A percentile compares a stretch with the other conserved stretches of the same genome.
Evolutionary conservation across 37 sponge, comb jelly and placozoan species (phyloP).

Genomic region (Dysidea cf. avara): DNA sequence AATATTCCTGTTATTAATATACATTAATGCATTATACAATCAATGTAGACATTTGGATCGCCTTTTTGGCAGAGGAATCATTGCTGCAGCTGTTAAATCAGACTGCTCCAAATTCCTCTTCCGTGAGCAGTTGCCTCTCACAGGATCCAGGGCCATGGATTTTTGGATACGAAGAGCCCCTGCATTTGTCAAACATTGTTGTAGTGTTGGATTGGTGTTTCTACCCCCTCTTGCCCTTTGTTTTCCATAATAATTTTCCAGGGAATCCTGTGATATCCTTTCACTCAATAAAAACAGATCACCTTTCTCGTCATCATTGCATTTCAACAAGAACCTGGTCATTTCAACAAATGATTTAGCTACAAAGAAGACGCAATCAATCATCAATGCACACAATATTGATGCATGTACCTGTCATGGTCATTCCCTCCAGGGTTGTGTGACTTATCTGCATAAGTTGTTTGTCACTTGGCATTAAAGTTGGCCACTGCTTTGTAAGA

Average conservation of each 20-base stretch:
- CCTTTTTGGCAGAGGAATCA: no score
- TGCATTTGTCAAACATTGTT: slow-evolving; percentile 17
- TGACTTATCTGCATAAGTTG: slow-evolving; percentile 19
- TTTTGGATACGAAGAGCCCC: slow-evolving; percentile 1
- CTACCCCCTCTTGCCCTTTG: slow-evolving; percentile 16
- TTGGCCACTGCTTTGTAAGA: neutral
- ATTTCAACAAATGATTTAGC: slow-evolving; percentile 2
- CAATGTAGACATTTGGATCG: no score
- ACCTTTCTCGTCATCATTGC: neutral
- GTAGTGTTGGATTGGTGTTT: slow-evolving; percentile 13
- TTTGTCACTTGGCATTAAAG: slow-evolving; percentile 2
- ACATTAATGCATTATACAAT: no score
- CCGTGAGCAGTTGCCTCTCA: slow-evolving; percentile 6
- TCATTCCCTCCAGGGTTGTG: slow-evolving; percentile 4
- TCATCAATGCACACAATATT: no score
- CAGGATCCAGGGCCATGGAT: slow-evolving; percentile 7
- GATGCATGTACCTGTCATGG: slow-evolving; percentile 11
- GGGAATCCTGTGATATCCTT: slow-evolving; percentile 12
- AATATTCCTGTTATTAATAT: no score
- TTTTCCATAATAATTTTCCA: slow-evolving; percentile 27
- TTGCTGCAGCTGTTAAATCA: no score
- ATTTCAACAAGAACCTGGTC: neutral
- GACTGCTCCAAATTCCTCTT: no score
- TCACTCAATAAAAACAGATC: neutral
- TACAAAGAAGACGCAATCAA: no score